Percentiles rank a stretch among this genome's conserved stretches.
Conservation (phyloP, 1,140 invertebrate species). For the Melitaea cinxia region DNA sequence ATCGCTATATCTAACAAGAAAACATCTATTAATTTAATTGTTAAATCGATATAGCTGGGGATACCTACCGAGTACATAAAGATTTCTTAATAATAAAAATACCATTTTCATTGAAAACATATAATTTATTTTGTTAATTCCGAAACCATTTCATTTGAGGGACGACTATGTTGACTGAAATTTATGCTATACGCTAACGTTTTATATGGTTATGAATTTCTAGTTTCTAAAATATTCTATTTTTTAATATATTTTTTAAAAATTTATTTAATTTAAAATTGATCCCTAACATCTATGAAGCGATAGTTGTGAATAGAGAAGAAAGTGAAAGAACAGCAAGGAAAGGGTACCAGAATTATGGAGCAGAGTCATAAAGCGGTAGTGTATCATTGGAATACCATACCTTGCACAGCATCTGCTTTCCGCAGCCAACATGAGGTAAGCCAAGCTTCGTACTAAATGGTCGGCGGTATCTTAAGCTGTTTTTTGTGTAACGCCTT, state of each 20-base stretch:
- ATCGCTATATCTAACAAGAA: not conserved
- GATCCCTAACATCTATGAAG: constrained; percentile 21
- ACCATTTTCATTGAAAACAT: too few species aligned
- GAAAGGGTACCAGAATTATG: constrained; percentile 29
- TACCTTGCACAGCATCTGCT: constrained; percentile 48
- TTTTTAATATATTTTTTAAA: not conserved
- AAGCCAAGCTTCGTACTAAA: constrained; percentile 67
- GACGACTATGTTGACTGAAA: too few species aligned
- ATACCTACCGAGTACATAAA: too few species aligned
- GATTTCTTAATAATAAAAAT: too few species aligned
- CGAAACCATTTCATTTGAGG: too few species aligned
- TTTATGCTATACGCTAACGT: too few species aligned
- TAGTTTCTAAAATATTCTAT: not conserved
- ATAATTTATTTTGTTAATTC: too few species aligned
- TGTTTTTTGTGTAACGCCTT: constrained; percentile 23
- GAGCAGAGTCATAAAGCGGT: constrained; percentile 47
- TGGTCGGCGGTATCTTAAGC: constrained; percentile 45
- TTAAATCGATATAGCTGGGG: too few species aligned
- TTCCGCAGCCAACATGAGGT: constrained; percentile 54
- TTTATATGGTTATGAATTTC: not conserved
- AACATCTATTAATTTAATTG: too few species aligned
- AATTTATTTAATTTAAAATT: constrained; percentile 8
- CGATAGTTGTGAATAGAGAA: constrained; percentile 20
- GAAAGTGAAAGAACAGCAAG: constrained; percentile 18
- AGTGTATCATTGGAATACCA: constrained; percentile 42